Base-by-base conservation (phyloP, 1,140 invertebrate species). In the Diprion similis region DNA sequence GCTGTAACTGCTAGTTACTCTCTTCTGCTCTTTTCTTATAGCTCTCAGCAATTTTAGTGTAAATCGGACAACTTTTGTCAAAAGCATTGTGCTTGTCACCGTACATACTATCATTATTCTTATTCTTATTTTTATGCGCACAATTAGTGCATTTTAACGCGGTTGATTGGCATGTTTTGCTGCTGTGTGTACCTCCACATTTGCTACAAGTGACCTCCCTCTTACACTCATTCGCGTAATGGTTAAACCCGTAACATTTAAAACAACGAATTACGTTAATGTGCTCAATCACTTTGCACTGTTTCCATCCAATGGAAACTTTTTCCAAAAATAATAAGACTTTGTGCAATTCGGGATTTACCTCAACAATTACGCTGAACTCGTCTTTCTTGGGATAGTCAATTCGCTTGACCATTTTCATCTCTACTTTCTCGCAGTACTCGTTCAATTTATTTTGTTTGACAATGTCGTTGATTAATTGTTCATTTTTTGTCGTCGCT, bases 81-180 rank as follows among this genome's bases (percentile, higher is more conserved):
- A 66, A 65, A 17, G 73, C 73, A 24, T 74, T 46, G 59, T 74
- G 73, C 51, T 74, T 74, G 46, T 74, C 69, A 70, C 37, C 48
- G 9, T 59, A 59, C 4, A 69, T 59, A 70, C 24, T 45, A n/a
- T 73, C 68, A 46, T 65, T 37, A 15, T 70, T 74, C 24, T 48
- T 46, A 0, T 74, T 74, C 47, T 70, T 66, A 51, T 19, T 59
- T 66, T 37, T 66, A n/a, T 70, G 48, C 73, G 59, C 64, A 66
- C 73, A 74, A 24, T 74, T 74, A 46, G 47, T 74, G 68, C 73
- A 74, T 71, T 74, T 74, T 66, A 65, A 65, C 10, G 45, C 18
- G 10, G 8, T 66, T 45, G 68, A 69, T 74, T 64, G 13, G 47
- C 73, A 74, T 45, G 46, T 65, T 48, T 74, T 74, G 17, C 51